Conservation (phyloP, 1,140 invertebrate genomes). For the Uloborus diversus region DNA sequence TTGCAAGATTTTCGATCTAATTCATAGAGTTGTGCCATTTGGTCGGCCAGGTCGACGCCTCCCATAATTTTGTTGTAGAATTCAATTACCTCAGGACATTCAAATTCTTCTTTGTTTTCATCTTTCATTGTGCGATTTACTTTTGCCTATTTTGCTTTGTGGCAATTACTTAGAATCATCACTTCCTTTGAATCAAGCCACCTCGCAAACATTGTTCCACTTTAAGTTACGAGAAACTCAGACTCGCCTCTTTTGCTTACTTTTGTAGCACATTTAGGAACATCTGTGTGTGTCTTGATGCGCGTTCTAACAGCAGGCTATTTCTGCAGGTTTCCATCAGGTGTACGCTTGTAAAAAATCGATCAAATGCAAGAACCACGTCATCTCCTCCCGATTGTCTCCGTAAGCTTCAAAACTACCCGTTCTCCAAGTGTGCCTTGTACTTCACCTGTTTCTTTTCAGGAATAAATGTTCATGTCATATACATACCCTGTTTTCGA, state of each 20-base stretch:
- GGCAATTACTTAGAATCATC: constrained; percentile 58
- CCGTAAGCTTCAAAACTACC: constrained; percentile 42
- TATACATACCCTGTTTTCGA: constrained; percentile 47
- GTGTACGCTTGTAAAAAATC: neutral
- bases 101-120: constrained; percentile 25
- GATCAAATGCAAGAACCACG: constrained; percentile 3
- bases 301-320: neutral
- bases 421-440: constrained; percentile 5
- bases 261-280: constrained; percentile 45
- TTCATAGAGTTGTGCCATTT: constrained; percentile 60
- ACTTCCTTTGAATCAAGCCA: constrained; percentile 59
- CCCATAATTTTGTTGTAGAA: constrained; percentile 67
- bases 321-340: constrained; percentile 9
- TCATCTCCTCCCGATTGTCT: constrained; percentile 6
- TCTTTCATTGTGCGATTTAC: constrained; percentile 50
- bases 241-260: constrained; percentile 27
- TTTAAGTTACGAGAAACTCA: constrained; percentile 59
- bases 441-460: constrained; percentile 31
- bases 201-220: constrained; percentile 39
- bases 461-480: constrained; percentile 55
- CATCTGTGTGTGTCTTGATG: constrained; percentile 47
- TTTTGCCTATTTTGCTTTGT: constrained; percentile 31
- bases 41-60: constrained; percentile 66
- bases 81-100: too few species aligned
- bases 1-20: constrained; percentile 58